These are phyloP conservation scores for Sorex maritimensis DNA, from an alignment of 2,797 vertebrate genomes.

Conservation along the genomic window DNA sequence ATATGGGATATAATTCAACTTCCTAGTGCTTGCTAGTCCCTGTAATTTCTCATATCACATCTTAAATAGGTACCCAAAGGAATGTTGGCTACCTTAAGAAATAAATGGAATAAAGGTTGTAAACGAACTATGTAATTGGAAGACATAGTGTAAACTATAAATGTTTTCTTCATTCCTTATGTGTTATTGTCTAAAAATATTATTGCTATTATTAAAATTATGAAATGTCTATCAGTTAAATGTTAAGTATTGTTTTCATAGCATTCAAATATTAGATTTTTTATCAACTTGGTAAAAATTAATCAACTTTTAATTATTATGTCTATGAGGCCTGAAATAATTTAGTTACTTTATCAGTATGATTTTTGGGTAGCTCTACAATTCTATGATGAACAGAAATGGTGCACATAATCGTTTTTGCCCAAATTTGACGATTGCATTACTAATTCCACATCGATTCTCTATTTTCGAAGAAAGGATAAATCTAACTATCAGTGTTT, in stretches of 20 bases:
- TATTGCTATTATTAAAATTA: conserved; percentile 49
- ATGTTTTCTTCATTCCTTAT: not conserved
- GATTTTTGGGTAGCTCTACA: conserved; percentile 28
- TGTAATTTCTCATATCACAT: not conserved
- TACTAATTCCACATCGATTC: conserved; percentile 83
- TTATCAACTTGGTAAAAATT: conserved; percentile 57
- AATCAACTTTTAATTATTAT: conserved; percentile 59
- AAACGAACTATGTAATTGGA: conserved; percentile 8
- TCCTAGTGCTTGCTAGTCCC: not conserved
- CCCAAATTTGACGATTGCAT: conserved; percentile 69
- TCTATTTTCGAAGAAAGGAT: not conserved
- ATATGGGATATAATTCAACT: not conserved
- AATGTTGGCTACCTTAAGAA: not conserved
- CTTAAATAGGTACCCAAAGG: not conserved
- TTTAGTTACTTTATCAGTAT: conserved; percentile 5
- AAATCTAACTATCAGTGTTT: conserved; percentile 82
- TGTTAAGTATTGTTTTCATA: conserved; percentile 24
- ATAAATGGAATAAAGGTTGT: conserved; percentile 18
- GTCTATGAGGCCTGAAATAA: conserved; percentile 33
- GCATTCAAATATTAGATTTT: conserved; percentile 57
- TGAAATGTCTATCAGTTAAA: conserved; percentile 7
- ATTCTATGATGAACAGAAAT: not conserved
- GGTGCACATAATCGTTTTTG: conserved; percentile 53
- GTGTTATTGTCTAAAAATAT: not conserved
- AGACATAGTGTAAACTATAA: conserved; percentile 7